Percentiles rank a stretch among this genome's conserved stretches.
Evolutionary conservation across 2,113 vertebrate species (phyloP).

Genomic region (Ginglymostoma cirratum): DNA sequence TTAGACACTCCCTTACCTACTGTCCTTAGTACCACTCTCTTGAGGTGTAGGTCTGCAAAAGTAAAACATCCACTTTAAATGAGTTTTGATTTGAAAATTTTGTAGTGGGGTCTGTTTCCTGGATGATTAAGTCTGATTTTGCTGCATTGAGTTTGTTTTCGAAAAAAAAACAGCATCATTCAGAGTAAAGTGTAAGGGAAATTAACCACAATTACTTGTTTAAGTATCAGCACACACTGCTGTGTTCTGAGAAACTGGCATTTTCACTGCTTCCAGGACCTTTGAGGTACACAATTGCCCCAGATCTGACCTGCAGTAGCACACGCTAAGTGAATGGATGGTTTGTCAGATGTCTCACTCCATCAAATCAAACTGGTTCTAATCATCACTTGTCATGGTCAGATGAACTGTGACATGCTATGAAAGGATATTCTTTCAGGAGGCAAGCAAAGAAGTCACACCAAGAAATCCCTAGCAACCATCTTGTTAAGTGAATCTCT

Average conservation of each 20-base stretch:
- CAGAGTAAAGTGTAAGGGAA: not conserved
- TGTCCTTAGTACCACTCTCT: constrained; percentile 27
- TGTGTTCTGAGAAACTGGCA: not conserved
- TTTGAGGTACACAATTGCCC: not conserved
- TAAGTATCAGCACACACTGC: no score
- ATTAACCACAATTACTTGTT: not conserved
- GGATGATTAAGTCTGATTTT: not conserved
- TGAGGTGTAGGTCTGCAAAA: constrained; percentile 39
- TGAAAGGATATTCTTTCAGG: no score
- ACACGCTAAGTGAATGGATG: not conserved
- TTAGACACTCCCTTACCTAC: constrained; percentile 37
- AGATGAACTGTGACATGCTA: not conserved
- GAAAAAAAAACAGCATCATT: not conserved
- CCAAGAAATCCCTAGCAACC: not conserved
- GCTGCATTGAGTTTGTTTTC: not conserved
- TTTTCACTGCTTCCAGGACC: no score
- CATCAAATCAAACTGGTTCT: not conserved
- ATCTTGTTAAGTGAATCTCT: not conserved
- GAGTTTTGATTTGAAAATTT: not conserved
- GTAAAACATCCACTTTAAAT: constrained; percentile 37
- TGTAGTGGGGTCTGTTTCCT: not conserved
- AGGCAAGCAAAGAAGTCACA: not conserved
- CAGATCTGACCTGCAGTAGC: not conserved
- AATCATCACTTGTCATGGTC: not conserved
- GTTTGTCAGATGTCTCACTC: not conserved